These are phyloP conservation scores for Saccostrea cuccullata DNA, from an alignment of 1,140 invertebrate species.

Conservation along the genomic window DNA sequence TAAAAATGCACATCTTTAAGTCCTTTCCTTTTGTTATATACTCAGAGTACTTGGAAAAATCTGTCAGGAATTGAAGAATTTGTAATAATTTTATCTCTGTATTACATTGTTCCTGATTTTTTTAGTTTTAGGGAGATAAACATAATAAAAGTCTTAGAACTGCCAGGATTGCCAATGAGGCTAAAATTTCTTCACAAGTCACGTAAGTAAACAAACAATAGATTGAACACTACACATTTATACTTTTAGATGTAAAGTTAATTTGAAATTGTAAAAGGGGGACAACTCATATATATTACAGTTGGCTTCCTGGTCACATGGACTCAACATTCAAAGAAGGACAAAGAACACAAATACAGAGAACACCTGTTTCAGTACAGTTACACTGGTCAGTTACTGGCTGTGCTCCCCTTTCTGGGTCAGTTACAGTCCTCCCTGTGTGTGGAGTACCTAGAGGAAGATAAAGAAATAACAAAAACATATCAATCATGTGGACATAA, in stretches of 20 bases:
- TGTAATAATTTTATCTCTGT: neutral
- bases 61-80: no score
- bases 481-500: neutral
- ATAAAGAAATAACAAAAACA: neutral
- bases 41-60: no score
- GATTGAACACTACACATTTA: neutral
- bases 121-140: neutral
- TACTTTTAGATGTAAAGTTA: neutral
- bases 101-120: neutral
- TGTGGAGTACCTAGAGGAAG: slow-evolving; percentile 4
- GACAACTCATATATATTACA: neutral
- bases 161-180: neutral
- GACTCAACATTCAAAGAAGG: neutral
- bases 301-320: neutral
- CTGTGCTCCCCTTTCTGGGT: neutral
- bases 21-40: no score
- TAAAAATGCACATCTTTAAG: neutral
- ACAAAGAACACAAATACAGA: neutral
- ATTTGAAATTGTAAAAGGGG: neutral
- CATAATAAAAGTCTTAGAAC: neutral
- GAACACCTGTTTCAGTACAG: slow-evolving; percentile 27
- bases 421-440: neutral
- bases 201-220: neutral
- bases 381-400: neutral
- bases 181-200: slow-evolving; percentile 5